Base-by-base conservation (phyloP, 2,113 vertebrate species). In the Pogona vitticeps region DNA sequence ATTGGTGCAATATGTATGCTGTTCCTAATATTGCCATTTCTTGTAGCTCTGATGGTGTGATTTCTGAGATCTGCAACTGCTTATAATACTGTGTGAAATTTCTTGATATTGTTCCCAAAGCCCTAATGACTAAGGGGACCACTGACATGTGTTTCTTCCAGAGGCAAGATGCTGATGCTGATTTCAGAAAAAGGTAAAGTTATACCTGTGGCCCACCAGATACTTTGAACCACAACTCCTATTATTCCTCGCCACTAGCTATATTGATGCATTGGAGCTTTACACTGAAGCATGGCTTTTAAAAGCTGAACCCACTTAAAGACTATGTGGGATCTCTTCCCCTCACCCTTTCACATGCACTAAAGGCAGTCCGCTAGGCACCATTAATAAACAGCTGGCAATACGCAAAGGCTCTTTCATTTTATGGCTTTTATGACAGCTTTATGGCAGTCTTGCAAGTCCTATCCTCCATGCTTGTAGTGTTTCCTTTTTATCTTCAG, bases 401-500 rank as follows among this genome's bases (percentile, higher is more conserved):
- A 87, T 90, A 87, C 91, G 90, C 91, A 93, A 91, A 93, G 89
- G 86, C 89, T 88, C 88, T 93, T 94, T 86, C 93, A 85, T 94
- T 93, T 91, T 86, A 87, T 83, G 82, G 17, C 91, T 94, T 92
- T 93, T 93, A 80, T 90, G 92, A 85, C 83, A 90, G 88, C 68
- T 93, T 90, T 83, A 92, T 87, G 86, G 82, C 88, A 87, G 58
- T 90, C 89, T 82, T 86, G 79, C 77, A 89, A 86, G 78, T 84
- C 86, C 89, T 91, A 87, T 91, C 94, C 80, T 88, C 92, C 59
- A 28, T 80, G 59, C 79, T 83, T 86, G 85, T 73, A 83, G 84
- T 70, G 78, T 84, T 91, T 91, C 72, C 28, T 91, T 93, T 94
- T 93, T 90, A 88, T 92, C 91, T 91, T 83, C 67, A 90, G 91